Base-by-base conservation (phyloP, 2,888 invertebrate genomes). In the Habroteleia sp. region DNA sequence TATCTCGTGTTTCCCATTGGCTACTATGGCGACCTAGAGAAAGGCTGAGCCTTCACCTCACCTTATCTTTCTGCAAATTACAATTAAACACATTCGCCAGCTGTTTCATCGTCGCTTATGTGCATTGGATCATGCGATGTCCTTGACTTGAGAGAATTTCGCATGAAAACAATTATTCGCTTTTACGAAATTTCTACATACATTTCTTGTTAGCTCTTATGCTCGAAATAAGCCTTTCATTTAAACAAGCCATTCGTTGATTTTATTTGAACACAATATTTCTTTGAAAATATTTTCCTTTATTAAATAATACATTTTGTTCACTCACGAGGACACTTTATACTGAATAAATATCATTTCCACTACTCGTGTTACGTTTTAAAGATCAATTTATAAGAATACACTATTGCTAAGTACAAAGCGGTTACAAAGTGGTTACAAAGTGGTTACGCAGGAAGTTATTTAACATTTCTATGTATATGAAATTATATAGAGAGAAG, bases 141-240 rank as follows among this genome's bases (percentile, higher is more conserved):
- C 74, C 74, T 74, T 74, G 74, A 74, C 74, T 74, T 46, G 65
- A n/a, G n/a, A n/a, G n/a, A 68, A 74, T 74, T 74, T 74, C 69
- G 58, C 74, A 65, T 66, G 69, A 74, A 74, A 74, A 74, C 68
- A 56, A 69, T 69, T 74, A 63, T 58, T 63, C 39, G 27, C 74
- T 58, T 69, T 74, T 65, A 65, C 74, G 74, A 74, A 74, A 74
- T 69, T 74, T 74, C 52, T 71, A 71, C 62, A 54, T 39, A 62
- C 52, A 54, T 50, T 71, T 63, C 52, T 44, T 20, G 41, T 11
- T 50, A 41, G 8, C 31, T 58, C 20, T 48, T n/a, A 8, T 11
- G 33, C 23, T 52, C 37, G 20, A 68, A 48, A n/a, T n/a, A 48
- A 46, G 7, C 69, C 69, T 60, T 69, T 69, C 69, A 58, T 42